Base-by-base conservation (phyloP, 2,888 invertebrate species). In the Plusia festucae region DNA sequence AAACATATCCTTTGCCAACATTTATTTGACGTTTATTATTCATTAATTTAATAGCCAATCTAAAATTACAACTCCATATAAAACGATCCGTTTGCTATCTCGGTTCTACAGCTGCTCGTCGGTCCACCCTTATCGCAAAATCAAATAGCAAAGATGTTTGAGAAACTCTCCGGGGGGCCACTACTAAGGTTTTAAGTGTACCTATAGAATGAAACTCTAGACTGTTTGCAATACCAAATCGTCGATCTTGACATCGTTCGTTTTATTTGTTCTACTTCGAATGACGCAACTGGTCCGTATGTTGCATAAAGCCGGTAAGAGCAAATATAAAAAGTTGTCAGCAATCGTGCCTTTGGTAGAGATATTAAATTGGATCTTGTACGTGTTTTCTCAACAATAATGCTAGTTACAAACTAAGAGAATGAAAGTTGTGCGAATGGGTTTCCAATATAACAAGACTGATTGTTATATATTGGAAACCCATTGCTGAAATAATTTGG, bases 141-240 rank as follows among this genome's bases (percentile, higher is more conserved):
- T 16, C 62, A 75, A 81, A 72, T 51, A 72, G 70, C 59, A 76
- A 69, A 65, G 79, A 65, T 88, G 80, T 91, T 91, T 90, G 89
- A 73, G 53, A 27, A 80, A 68, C 88, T 79, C 89, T 91, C 85
- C 63, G 80, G 82, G 73, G 84, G 79, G 69, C 82, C 83, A 82
- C 87, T 89, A 85, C 65, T 63, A 73, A 64, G 76, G 79, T 83
- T 85, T 82, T 79, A 71, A 83, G 76, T 61, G 78, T 76, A n/a
- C n/a, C n/a, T n/a, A 57, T 60, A 67, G 53, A 58, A 51, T 62
- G 66, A 61, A 76, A 68, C 73, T 68, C 65, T 65, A 77, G 58
- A 55, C 72, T 55, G 79, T 81, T 49, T 72, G 75, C 72, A 81
- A 82, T 82, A 79, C 64, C 76, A 81, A 82, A 83, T 73, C n/a